phyloP scores from a whole-genome alignment of 1,140 invertebrate genomes.

The Neodiprion fabricii region DNA sequence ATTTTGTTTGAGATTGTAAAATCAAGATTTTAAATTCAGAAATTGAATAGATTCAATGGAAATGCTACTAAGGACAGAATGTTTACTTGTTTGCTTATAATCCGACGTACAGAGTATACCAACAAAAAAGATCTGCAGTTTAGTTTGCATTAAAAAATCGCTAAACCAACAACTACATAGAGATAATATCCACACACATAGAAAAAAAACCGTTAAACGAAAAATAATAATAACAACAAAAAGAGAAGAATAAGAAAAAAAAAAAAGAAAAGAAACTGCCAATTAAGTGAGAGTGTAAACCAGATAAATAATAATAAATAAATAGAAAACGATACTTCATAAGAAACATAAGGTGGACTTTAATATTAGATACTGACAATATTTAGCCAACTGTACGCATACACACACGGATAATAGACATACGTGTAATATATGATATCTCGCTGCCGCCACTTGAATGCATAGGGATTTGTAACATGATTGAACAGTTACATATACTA shows the following conservation, averaged over 20 bases:
- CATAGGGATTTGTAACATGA: background rate
- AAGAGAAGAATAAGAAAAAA: conserved; percentile 15
- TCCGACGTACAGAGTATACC: too few species aligned
- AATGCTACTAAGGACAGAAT: too few species aligned
- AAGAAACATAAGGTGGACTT: conserved; percentile 52
- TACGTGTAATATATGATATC: background rate
- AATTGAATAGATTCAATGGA: too few species aligned
- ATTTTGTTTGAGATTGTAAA: too few species aligned
- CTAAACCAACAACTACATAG: conserved; percentile 20
- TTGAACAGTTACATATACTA: too few species aligned
- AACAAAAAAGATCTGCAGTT: too few species aligned
- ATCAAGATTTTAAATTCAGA: too few species aligned
- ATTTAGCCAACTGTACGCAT: conserved; percentile 31
- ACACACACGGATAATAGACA: background rate
- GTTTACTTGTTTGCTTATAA: too few species aligned
- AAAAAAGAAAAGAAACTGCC: conserved; percentile 18
- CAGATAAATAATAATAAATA: conserved; percentile 21
- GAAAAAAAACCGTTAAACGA: conserved; percentile 10
- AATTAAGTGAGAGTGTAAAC: conserved; percentile 25
- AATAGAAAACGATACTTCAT: conserved; percentile 12
- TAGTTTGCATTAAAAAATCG: background rate
- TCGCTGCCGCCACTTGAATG: background rate
- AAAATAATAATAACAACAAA: conserved; percentile 18
- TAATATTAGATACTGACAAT: conserved; percentile 42
- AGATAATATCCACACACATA: conserved; percentile 12